Conservation (phyloP, 23 tunicate species). For the Styela clava region DNA sequence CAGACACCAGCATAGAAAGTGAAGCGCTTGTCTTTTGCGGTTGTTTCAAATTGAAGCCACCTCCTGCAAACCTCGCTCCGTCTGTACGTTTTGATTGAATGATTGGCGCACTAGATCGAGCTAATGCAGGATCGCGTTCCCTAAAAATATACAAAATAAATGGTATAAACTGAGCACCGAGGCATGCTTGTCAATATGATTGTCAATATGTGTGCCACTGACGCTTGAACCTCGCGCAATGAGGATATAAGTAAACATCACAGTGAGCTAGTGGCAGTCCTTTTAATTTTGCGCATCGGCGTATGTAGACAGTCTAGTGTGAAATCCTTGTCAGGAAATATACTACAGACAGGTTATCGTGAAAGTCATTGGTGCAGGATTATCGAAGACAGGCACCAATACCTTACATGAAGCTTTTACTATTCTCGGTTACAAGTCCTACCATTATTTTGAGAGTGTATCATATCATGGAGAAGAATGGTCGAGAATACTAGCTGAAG, state of each 20-base stretch:
- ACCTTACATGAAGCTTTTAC: slow-evolving; percentile 12
- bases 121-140: slow-evolving; percentile 73
- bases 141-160: too few relatives aligned
- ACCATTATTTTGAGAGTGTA: slow-evolving; percentile 1
- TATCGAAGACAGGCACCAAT: slow-evolving; percentile 14
- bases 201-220: too few relatives aligned
- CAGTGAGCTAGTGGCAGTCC: too few relatives aligned
- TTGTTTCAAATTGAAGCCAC: slow-evolving; percentile 93
- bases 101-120: slow-evolving; percentile 69
- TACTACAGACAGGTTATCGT: too few relatives aligned
- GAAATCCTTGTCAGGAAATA: too few relatives aligned
- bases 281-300: too few relatives aligned
- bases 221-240: too few relatives aligned
- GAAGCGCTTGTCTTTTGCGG: slow-evolving; percentile 87
- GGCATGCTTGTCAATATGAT: too few relatives aligned
- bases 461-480: background rate
- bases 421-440: slow-evolving; percentile 8
- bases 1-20: background rate
- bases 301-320: too few relatives aligned
- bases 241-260: too few relatives aligned
- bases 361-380: slow-evolving; percentile 5
- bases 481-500: background rate
- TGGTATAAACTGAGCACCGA: too few relatives aligned
- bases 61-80: slow-evolving; percentile 88
- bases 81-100: slow-evolving; percentile 71